Percentiles rank a stretch among this genome's conserved stretches.
Conservation (phyloP, 1,140 invertebrate genomes). For the Trinorchestia longiramus region DNA sequence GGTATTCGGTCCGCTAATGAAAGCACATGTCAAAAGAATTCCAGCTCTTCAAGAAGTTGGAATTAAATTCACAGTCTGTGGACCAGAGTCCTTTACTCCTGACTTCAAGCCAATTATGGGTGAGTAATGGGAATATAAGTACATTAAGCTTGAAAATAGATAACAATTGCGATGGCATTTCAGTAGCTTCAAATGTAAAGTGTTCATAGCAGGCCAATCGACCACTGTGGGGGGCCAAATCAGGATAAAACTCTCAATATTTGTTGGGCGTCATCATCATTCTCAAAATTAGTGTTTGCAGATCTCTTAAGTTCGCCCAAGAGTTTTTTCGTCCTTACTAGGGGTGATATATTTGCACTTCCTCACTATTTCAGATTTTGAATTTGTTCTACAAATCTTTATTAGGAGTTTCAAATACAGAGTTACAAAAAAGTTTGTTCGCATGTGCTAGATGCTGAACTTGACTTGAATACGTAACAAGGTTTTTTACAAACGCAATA, state of each 20-base stretch:
- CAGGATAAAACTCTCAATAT: too few relatives aligned
- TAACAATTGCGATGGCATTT: not conserved
- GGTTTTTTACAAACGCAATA: not conserved
- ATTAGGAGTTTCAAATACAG: not conserved
- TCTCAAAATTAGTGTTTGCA: too few relatives aligned
- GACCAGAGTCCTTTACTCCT: constrained; percentile 87
- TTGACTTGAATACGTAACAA: not conserved
- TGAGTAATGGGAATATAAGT: constrained; percentile 34
- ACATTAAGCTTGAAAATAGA: not conserved
- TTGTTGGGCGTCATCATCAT: too few relatives aligned
- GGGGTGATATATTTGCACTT: too few relatives aligned
- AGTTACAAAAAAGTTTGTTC: not conserved
- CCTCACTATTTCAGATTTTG: too few relatives aligned
- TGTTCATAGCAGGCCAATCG: too few relatives aligned
- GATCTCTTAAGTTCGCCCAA: too few relatives aligned
- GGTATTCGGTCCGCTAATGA: constrained; percentile 82
- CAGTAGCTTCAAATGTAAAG: too few relatives aligned
- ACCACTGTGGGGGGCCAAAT: too few relatives aligned
- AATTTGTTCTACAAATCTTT: too few relatives aligned
- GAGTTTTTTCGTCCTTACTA: too few relatives aligned
- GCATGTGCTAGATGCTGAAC: not conserved
- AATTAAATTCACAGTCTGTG: constrained; percentile 82
- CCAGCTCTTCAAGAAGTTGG: constrained; percentile 81
- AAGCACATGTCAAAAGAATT: constrained; percentile 80
- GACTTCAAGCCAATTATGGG: constrained; percentile 88